Evolutionary conservation across 2,113 vertebrate species (phyloP), one percentile per base, ranked within the genome.

Genomic region (Toxotes jaculatrix): DNA sequence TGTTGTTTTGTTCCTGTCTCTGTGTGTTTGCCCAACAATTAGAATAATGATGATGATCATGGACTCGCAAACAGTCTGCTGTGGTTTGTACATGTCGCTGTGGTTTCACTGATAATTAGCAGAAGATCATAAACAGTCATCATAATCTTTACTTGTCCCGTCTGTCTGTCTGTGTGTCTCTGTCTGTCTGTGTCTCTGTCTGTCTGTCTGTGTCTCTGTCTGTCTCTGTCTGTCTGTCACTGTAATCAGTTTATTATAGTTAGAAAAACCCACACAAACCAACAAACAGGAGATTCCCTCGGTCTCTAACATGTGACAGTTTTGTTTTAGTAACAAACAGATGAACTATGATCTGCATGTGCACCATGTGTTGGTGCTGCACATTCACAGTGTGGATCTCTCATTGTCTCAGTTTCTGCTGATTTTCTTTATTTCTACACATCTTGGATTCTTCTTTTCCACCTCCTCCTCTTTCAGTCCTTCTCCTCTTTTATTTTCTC

Each of bases 91-190:
- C 34, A 19, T 1, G 21, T 62, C 59, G 36, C 7, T 36, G 60
- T 47, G 47, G 27, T 42, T 75, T 7, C 67, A 11, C 60, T 34
- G 59, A 70, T 69, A 0, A 34, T 71, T 17, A 82, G 51, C 3
- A n/a, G 43, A 51, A 7, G 36, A 19, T 32, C 23, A 45, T n/a
- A 81, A 80, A 80, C 77, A 80, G 19, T 73, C 70, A 69, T 84
- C 76, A 10, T 16, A 1, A 38, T 32, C 17, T 49, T 43, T 36
- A 7, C 66, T 59, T 3, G 16, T 11, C 64, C 17, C 27, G 27
- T 27, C 27, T 27, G 27, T 27, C 1, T 27, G 27, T 27, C 27
- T 27, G 1, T 27, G 27, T 27, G 27, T 27, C 27, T 27, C 27
- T 27, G 27, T 27, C 27, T 27, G 27, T 27, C 27, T 27, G 27